phyloP scores from a whole-genome alignment of 2,113 vertebrate genomes.

The Corydoras maculifer region DNA sequence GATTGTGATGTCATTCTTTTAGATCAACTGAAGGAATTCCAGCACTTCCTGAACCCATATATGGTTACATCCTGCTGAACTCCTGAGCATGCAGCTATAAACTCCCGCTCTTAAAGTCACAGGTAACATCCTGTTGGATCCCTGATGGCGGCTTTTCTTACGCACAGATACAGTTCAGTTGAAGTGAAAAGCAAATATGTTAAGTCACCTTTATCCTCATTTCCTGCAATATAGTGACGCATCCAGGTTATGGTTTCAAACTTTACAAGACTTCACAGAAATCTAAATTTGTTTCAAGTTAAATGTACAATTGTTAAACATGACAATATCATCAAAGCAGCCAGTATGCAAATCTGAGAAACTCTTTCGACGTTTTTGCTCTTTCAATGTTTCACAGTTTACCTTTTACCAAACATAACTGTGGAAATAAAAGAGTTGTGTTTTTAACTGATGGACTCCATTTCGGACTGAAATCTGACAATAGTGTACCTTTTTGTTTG shows the following conservation, averaged over 20 bases:
- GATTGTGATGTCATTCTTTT: constrained; percentile 42
- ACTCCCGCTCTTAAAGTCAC: constrained; percentile 37
- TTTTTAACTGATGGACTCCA: neutral
- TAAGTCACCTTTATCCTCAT: constrained; percentile 13
- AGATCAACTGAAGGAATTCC: constrained; percentile 56
- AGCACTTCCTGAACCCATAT: constrained; percentile 63
- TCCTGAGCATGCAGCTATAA: constrained; percentile 34
- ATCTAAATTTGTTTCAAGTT: neutral
- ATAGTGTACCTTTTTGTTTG: constrained; percentile 9
- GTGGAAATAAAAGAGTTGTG: neutral
- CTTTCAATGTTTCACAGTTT: neutral
- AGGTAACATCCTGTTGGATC: constrained; percentile 37
- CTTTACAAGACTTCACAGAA: neutral
- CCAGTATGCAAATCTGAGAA: neutral
- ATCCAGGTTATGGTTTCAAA: neutral
- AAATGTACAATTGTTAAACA: neutral
- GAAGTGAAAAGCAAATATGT: constrained; percentile 29
- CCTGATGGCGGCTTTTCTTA: constrained; percentile 3
- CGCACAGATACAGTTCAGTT: neutral
- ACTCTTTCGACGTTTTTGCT: neutral
- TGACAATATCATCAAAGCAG: neutral
- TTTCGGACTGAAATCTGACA: neutral
- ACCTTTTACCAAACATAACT: neutral
- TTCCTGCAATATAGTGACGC: constrained; percentile 6
- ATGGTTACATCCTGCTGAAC: constrained; percentile 52